Conservation (phyloP, 2,113 vertebrate genomes). For the Gadus macrocephalus region DNA sequence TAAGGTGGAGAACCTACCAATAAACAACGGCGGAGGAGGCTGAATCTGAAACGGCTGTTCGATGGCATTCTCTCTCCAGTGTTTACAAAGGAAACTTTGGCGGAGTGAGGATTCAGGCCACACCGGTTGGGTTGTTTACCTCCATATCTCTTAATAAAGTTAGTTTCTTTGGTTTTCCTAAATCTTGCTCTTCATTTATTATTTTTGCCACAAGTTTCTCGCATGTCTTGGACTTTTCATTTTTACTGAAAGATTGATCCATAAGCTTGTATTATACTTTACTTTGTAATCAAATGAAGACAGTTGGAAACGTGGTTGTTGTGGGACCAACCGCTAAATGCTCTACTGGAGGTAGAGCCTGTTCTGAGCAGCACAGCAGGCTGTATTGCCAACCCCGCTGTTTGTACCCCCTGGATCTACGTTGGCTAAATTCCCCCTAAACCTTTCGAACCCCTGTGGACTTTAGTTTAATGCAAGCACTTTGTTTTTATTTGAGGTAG, state of each 20-base stretch:
- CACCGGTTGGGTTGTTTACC: not conserved
- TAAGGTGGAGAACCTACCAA: constrained; percentile 4
- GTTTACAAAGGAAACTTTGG: constrained; percentile 17
- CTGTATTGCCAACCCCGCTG: not conserved
- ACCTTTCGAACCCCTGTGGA: no score
- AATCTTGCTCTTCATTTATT: not conserved
- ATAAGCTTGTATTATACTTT: not conserved
- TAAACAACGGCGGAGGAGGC: constrained; percentile 2
- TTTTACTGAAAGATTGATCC: constrained; percentile 2
- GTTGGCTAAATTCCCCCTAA: no score
- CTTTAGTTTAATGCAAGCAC: no score
- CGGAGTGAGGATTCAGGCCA: constrained; percentile 15
- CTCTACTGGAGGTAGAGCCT: not conserved
- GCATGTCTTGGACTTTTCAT: not conserved
- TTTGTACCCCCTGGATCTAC: no score
- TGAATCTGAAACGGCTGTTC: constrained; percentile 18
- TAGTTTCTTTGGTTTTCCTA: not conserved
- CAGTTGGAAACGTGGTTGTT: not conserved
- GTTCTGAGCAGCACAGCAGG: not conserved
- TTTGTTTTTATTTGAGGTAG: not conserved
- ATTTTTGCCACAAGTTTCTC: constrained; percentile 1
- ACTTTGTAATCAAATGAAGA: not conserved
- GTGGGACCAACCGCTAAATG: not conserved
- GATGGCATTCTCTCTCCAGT: constrained; percentile 7
- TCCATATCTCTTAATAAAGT: constrained; percentile 28